Evolutionary conservation across 2,797 vertebrate species (phyloP).

Genomic region (Falco concolor): DNA sequence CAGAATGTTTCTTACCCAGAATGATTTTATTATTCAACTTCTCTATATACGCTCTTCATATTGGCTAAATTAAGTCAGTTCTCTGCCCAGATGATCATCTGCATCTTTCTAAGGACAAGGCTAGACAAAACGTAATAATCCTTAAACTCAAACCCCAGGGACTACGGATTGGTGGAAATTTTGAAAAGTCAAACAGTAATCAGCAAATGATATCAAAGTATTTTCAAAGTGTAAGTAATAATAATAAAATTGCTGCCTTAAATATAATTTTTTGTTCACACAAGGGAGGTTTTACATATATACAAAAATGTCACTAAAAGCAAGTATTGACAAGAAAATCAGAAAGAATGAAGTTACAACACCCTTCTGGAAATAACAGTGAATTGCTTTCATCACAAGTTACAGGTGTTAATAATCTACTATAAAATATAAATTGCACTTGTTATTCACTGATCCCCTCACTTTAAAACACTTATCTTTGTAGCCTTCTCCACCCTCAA

Average conservation of each 20-base stretch:
- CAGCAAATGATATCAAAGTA: neutral
- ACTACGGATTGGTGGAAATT: neutral
- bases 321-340: neutral
- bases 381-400: neutral
- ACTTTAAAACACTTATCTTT: neutral
- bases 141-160: neutral
- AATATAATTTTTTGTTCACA: neutral
- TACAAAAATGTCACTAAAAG: neutral
- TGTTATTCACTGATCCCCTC: neutral
- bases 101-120: neutral
- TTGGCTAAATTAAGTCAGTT: neutral
- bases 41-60: neutral
- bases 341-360: neutral
- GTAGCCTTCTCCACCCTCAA: neutral
- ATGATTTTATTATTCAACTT: neutral
- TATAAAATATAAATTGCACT: neutral
- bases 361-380: neutral
- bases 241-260: neutral
- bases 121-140: neutral
- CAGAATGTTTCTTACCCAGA: neutral
- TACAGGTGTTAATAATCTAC: neutral
- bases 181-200: neutral
- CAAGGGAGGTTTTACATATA: neutral
- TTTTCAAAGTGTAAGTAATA: neutral
- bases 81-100: neutral